These are phyloP conservation scores for Copidosoma floridanum DNA, from an alignment of 1,140 invertebrate species.

Conservation along the genomic window DNA sequence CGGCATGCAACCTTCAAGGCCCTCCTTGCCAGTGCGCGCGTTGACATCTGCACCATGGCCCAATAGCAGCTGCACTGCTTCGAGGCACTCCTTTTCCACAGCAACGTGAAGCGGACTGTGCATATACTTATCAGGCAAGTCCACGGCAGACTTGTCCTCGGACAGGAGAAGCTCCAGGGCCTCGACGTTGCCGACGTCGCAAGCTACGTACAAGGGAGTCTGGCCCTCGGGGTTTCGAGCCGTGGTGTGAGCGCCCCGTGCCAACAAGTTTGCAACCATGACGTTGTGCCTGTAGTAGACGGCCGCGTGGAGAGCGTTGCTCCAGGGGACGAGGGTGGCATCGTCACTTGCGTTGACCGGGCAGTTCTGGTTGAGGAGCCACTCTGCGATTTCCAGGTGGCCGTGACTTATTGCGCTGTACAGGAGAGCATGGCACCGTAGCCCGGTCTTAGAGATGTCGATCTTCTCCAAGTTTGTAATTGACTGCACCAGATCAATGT, in stretches of 20 bases:
- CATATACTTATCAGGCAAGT: not conserved
- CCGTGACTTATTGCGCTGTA: not conserved
- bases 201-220: constrained; percentile 3
- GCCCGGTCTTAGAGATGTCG: no score
- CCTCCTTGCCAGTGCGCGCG: not conserved
- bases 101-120: constrained; percentile 10
- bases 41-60: not conserved
- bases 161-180: not conserved
- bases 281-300: not conserved
- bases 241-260: not conserved
- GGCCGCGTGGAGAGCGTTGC: constrained; percentile 10
- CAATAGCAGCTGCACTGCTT: not conserved
- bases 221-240: not conserved
- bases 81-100: constrained; percentile 1
- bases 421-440: no score
- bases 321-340: not conserved
- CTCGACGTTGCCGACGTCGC: not conserved
- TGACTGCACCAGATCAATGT: no score
- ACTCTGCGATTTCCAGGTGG: not conserved
- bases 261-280: not conserved
- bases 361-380: constrained; percentile 1
- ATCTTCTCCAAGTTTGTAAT: no score
- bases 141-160: not conserved
- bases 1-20: constrained; percentile 2
- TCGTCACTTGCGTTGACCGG: not conserved